Base-by-base conservation (phyloP, 2,888 invertebrate genomes). In the Noctua pronuba region DNA sequence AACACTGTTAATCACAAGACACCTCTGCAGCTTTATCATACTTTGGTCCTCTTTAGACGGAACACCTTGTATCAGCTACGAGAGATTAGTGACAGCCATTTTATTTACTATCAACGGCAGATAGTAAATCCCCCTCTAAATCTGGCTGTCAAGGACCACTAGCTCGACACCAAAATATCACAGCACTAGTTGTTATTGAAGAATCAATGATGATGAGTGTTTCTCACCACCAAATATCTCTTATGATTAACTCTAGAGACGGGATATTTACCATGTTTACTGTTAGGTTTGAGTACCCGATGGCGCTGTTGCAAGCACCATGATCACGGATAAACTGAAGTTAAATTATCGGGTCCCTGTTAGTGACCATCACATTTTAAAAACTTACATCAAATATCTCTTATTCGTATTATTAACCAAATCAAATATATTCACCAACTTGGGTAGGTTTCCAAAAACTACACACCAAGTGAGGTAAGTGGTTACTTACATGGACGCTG, bases 401-500 rank as follows among this genome's bases (percentile, higher is more conserved):
- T 58, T 16, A 58, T 16, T 28, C 28, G 7, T 58, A 7, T 58
- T 16, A 5, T 16, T 6, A 55, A 55, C 5, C 13, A 55, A 55
- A 55, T 55, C 4, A 52, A 49, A 49, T 49, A 2, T 55, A n/a
- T 55, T n/a, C 55, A 55, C 55, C n/a, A 55, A 55, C n/a, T n/a
- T 11, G 11, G 1, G 5, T 35, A 62, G 6, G 11, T 11, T 35
- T 35, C 8, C 5, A 21, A 38, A 35, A n/a, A 21, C 11, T n/a
- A 72, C 6, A n/a, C 6, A 4, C 1, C 7, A 38, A 68, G 18
- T 31, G 8, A 62, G n/a, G 35, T 24, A 21, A 52, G 18, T 69
- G 28, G 24, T 2, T 77, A 86, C 88, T 85, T 67, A 87, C 86
- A 77, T 68, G 58, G 28, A 74, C 65, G 28, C 55, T 49, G 38